Base-by-base conservation (phyloP, 2,113 vertebrate species). In the Clinocottus analis region DNA sequence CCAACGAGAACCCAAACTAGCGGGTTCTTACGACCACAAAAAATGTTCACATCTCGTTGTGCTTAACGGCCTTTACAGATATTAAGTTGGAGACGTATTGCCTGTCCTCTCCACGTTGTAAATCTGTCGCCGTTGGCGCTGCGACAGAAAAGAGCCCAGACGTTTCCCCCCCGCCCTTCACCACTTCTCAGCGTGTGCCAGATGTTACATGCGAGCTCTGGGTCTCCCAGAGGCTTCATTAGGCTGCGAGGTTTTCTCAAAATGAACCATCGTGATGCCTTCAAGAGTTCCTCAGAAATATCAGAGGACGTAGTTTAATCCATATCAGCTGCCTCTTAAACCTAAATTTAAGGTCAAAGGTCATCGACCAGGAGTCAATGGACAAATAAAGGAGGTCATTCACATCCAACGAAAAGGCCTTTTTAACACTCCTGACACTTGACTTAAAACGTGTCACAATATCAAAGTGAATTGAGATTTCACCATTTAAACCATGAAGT, bases 111-210 rank as follows among this genome's bases (percentile, higher is more conserved):
- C n/a, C 11, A 10, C 1, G 31, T 6, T 65, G 67, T 76, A 70
- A 86, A 88, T 81, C 66, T 65, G 29, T 59, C 3, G n/a, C 27
- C 62, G 65, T 41, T 81, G 75, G 66, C 63, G 63, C 2, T 3
- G 17, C 23, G 39, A 53, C 63, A 70, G n/a, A 56, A 8, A 51
- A 77, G 12, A 45, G 25, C 3, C 19, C 12, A 4, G 53, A 65
- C 29, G 14, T 33, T 64, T 73, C 56, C 27, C 63, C 56, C 27
- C 63, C 58, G 3, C 25, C 67, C 64, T 1, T 0, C 19, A 66
- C 73, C 63, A n/a, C 27, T 55, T 43, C 45, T 61, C 45, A 29
- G 19, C n/a, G 33, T 68, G 39, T 64, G 29, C 49, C 61, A 85
- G 68, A 80, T 62, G 56, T 70, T 12, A 65, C 39, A 56, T 61